Conservation (phyloP, 2,888 invertebrate genomes). For the Diloba caeruleocephala region DNA sequence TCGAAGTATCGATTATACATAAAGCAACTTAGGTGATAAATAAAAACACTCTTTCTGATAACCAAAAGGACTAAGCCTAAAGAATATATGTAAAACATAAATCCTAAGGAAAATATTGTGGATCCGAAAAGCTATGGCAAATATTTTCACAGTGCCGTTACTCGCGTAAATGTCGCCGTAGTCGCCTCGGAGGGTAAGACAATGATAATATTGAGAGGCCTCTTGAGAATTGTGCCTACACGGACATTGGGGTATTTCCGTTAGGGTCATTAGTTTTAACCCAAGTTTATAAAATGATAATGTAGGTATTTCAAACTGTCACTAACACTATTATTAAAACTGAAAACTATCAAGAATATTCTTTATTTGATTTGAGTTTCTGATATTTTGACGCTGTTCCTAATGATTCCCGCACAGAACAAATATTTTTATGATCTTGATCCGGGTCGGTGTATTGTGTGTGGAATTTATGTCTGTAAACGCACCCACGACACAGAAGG, state of each 20-base stretch:
- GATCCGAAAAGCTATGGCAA: constrained; percentile 28
- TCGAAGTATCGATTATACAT: not conserved
- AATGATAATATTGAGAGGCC: constrained; percentile 68
- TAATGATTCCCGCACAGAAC: too few relatives aligned
- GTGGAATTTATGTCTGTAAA: too few relatives aligned
- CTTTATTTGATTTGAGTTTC: too few relatives aligned
- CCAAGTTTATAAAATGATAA: too few relatives aligned
- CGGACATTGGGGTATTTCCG: constrained; percentile 25
- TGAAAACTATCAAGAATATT: too few relatives aligned
- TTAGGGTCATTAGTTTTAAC: constrained; percentile 39
- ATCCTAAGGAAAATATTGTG: constrained; percentile 43
- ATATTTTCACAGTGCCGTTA: constrained; percentile 37
- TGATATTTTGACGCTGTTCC: too few relatives aligned
- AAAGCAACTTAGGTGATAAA: not conserved
- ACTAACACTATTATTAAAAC: too few relatives aligned
- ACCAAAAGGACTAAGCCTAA: constrained; percentile 4
- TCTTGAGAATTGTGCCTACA: constrained; percentile 52
- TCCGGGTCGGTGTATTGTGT: too few relatives aligned
- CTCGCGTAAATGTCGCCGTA: constrained; percentile 39
- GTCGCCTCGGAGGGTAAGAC: constrained; percentile 52
- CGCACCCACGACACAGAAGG: too few relatives aligned
- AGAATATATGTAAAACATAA: constrained; percentile 37
- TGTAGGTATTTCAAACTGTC: too few relatives aligned
- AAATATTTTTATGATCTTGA: too few relatives aligned
- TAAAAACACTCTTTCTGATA: not conserved